Evolutionary conservation across 2,888 invertebrate species (phyloP).

Genomic region (Glyphotaelius pellucidus): DNA sequence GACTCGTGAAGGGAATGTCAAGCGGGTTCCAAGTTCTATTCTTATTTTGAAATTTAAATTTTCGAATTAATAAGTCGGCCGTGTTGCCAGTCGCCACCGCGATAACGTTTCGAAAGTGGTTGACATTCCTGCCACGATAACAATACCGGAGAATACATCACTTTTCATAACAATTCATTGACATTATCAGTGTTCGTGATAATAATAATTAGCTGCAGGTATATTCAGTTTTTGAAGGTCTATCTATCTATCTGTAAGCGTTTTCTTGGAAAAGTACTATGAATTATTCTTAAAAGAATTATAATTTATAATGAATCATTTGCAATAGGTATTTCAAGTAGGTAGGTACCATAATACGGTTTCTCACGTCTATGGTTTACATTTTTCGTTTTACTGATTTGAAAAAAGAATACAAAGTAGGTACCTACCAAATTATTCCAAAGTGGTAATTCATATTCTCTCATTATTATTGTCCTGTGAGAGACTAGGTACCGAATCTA

Average conservation of each 20-base stretch:
- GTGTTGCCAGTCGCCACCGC: constrained; percentile 12
- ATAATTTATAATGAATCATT: neutral
- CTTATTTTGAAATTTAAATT: constrained; percentile 30
- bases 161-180: constrained; percentile 46
- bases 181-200: constrained; percentile 34
- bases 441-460: no score
- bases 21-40: neutral
- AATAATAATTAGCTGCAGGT: constrained; percentile 20
- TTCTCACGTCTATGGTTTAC: neutral
- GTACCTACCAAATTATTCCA: no score
- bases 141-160: constrained; percentile 29
- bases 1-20: constrained; percentile 3
- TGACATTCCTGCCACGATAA: constrained; percentile 39
- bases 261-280: neutral
- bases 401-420: no score
- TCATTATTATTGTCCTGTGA: no score
- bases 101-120: constrained; percentile 45
- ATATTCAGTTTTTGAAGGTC: neutral
- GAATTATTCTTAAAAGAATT: neutral
- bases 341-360: neutral
- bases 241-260: neutral
- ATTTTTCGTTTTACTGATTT: neutral
- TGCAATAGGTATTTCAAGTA: neutral
- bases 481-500: no score
- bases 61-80: constrained; percentile 22